These are phyloP conservation scores for Drosophila borborema DNA, from an alignment of 2,888 invertebrate genomes.

Conservation along the genomic window DNA sequence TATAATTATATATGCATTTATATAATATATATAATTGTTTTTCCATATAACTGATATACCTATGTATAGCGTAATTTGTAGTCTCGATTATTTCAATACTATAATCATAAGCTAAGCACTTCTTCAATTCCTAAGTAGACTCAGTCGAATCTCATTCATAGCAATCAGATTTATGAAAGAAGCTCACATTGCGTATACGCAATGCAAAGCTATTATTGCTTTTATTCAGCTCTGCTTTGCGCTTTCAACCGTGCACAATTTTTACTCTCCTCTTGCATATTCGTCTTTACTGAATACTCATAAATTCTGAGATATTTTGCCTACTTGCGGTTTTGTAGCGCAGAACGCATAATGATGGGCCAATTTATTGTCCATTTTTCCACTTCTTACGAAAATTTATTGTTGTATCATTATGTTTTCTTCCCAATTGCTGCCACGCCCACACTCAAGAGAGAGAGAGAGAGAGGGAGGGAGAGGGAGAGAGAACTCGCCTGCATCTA, in stretches of 20 bases:
- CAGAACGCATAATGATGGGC: conserved; percentile 45
- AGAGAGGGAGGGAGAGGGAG: too few species aligned
- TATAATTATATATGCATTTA: neutral
- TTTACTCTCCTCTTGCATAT: conserved; percentile 1
- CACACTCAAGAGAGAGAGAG: neutral
- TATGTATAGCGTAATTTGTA: neutral
- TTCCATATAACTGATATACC: neutral
- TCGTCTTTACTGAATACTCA: conserved; percentile 60
- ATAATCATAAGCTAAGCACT: too few species aligned
- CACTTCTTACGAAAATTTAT: conserved; percentile 24
- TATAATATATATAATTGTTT: neutral
- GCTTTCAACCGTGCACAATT: neutral
- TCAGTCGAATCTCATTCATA: neutral
- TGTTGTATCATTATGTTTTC: conserved; percentile 23
- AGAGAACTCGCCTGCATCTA: conserved; percentile 19
- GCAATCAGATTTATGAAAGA: neutral
- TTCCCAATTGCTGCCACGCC: conserved; percentile 28
- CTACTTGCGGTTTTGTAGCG: conserved; percentile 26
- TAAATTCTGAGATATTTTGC: conserved; percentile 57
- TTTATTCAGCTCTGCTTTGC: neutral
- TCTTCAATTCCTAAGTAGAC: neutral
- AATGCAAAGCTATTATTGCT: neutral
- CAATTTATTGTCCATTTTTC: conserved; percentile 77
- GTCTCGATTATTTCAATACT: neutral
- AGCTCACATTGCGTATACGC: neutral